Conservation (phyloP, 1,140 invertebrate species). For the Dendrolimus punctatus region DNA sequence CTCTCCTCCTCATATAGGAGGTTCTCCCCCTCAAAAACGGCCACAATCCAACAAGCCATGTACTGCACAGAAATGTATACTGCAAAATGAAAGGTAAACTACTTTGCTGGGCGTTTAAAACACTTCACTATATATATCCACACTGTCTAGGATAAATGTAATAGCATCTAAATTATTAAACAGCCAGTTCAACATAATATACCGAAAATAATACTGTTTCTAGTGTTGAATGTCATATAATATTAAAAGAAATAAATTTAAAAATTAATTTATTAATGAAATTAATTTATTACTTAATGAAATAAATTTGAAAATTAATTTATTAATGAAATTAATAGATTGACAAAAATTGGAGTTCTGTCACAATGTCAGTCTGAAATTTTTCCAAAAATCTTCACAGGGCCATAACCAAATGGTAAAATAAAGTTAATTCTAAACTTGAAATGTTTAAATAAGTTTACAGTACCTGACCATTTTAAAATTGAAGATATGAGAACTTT, state of each 20-base stretch:
- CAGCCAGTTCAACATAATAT: too few species aligned
- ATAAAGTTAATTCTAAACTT: constrained; percentile 15
- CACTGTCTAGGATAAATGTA: constrained; percentile 1
- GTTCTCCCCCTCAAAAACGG: neutral
- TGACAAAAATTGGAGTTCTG: neutral
- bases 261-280: too few species aligned
- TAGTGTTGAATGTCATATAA: constrained; percentile 1
- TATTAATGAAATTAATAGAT: constrained; percentile 1
- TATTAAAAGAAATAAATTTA: too few species aligned
- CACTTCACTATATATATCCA: too few species aligned
- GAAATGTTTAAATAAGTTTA: constrained; percentile 13
- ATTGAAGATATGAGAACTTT: constrained; percentile 19
- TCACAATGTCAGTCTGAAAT: constrained; percentile 1
- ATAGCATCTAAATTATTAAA: neutral
- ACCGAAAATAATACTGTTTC: too few species aligned
- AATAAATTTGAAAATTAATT: too few species aligned
- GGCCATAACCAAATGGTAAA: constrained; percentile 9
- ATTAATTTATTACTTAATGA: too few species aligned
- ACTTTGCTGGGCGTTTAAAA: too few species aligned
- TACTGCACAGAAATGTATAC: too few species aligned
- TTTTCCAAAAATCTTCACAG: constrained; percentile 13
- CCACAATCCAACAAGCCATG: too few species aligned
- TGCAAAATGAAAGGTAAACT: too few species aligned
- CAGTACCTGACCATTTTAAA: constrained; percentile 15
- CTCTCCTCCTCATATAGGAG: too few species aligned